Conservation (phyloP, 2,113 vertebrate species). For the Orientallactaga bullata region DNA sequence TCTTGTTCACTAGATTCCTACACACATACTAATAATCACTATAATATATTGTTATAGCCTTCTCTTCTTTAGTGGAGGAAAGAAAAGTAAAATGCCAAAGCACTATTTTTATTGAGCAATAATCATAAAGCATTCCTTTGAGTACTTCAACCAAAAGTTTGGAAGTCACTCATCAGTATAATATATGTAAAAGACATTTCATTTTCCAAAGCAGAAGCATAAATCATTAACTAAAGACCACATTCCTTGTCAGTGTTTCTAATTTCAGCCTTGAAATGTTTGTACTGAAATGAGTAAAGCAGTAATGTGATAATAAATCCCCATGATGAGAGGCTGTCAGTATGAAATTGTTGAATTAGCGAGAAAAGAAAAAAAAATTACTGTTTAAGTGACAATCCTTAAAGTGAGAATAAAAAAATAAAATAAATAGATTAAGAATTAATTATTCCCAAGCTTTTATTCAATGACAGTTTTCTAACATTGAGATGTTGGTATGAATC, state of each 20-base stretch:
- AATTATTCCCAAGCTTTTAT: slow-evolving; percentile 56
- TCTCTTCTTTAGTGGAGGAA: not conserved
- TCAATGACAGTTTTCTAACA: slow-evolving; percentile 46
- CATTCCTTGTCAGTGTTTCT: slow-evolving; percentile 62
- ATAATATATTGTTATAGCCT: not conserved
- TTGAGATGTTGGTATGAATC: not conserved
- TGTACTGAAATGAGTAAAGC: slow-evolving; percentile 63
- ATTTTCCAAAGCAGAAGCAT: slow-evolving; percentile 54
- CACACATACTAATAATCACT: not conserved
- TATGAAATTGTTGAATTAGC: slow-evolving; percentile 62
- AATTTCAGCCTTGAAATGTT: slow-evolving; percentile 71
- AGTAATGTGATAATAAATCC: slow-evolving; percentile 67
- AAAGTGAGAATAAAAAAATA: slow-evolving; percentile 70
- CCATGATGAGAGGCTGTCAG: slow-evolving; percentile 71
- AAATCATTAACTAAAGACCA: slow-evolving; percentile 61
- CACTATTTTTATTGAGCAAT: slow-evolving; percentile 55
- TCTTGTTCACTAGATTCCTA: not conserved
- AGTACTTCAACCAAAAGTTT: slow-evolving; percentile 32
- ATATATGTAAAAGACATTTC: slow-evolving; percentile 53
- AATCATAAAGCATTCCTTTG: slow-evolving; percentile 45
- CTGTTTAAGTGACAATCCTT: slow-evolving; percentile 62
- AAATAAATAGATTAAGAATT: slow-evolving; percentile 49
- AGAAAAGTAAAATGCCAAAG: slow-evolving; percentile 12
- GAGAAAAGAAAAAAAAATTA: slow-evolving; percentile 49
- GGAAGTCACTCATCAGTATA: not conserved